A percentile compares a stretch with the other conserved stretches of the same genome.
Conservation (phyloP, 2,888 invertebrate genomes). For the Nemapogon koenigi region DNA sequence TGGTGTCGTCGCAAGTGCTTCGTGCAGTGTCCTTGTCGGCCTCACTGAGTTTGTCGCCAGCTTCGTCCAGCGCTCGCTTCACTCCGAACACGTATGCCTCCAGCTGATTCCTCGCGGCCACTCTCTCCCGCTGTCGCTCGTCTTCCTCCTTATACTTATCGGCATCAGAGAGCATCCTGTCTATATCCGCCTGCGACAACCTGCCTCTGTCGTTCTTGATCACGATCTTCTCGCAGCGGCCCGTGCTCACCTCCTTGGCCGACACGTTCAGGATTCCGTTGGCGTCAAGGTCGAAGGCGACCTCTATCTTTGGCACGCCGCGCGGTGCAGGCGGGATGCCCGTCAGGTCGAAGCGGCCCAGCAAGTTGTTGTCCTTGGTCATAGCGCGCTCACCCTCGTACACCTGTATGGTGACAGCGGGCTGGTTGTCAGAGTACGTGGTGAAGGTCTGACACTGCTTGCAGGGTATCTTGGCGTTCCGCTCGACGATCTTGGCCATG, state of each 20-base stretch:
- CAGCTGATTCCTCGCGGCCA: conserved; percentile 73
- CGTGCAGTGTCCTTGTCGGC: conserved; percentile 68
- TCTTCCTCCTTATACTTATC: conserved; percentile 78
- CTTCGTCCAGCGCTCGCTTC: conserved; percentile 71
- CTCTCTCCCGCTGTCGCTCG: conserved; percentile 70
- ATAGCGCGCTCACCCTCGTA: conserved; percentile 81
- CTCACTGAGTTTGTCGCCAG: conserved; percentile 65
- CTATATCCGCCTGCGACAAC: conserved; percentile 81
- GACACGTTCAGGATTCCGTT: conserved; percentile 85
- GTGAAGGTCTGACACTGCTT: conserved; percentile 77
- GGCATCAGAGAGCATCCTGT: conserved; percentile 78
- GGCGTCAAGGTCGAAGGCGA: conserved; percentile 78
- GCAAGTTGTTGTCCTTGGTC: conserved; percentile 78
- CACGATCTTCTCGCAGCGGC: conserved; percentile 75
- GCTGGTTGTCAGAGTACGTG: conserved; percentile 83
- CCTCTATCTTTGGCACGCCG: conserved; percentile 72
- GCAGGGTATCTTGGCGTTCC: conserved; percentile 75
- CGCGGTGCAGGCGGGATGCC: conserved; percentile 75
- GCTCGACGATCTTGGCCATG: conserved; percentile 77
- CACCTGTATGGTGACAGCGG: conserved; percentile 75
- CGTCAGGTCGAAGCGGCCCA: conserved; percentile 69
- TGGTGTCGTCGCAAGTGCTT: conserved; percentile 61
- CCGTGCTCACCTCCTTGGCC: conserved; percentile 73
- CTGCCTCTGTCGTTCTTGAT: conserved; percentile 86
- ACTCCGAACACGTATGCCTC: conserved; percentile 75